A percentile compares a stretch with the other conserved stretches of the same genome.
Conservation (phyloP, 2,113 vertebrate genomes). For the Calypte anna region DNA sequence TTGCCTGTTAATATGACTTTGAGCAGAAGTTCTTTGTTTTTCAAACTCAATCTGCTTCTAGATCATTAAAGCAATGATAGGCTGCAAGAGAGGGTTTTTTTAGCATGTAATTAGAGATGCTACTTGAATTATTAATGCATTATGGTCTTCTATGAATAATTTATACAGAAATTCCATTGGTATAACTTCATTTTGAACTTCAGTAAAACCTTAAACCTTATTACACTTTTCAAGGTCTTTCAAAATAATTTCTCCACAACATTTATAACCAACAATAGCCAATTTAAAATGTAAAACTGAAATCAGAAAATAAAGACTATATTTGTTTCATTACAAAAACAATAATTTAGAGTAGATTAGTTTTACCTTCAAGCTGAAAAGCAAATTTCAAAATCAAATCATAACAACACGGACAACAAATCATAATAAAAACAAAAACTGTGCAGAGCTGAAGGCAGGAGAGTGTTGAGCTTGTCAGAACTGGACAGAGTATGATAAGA, state of each 20-base stretch:
- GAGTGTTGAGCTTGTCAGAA: fast-evolving
- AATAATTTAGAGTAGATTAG: background rate
- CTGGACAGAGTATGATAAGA: background rate
- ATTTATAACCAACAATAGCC: background rate
- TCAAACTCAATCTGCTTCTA: conserved; percentile 5
- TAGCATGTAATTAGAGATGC: conserved; percentile 40
- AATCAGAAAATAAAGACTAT: background rate
- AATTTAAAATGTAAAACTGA: background rate
- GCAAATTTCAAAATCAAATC: background rate
- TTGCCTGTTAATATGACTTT: conserved; percentile 56
- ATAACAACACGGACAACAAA: background rate
- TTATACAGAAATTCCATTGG: conserved; percentile 45
- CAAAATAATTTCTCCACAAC: background rate
- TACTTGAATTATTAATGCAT: conserved; percentile 52
- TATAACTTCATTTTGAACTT: conserved; percentile 55
- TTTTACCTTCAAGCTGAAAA: background rate
- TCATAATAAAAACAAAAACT: background rate
- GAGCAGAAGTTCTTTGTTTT: conserved; percentile 43
- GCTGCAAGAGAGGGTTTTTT: background rate
- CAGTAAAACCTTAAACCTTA: conserved; percentile 30
- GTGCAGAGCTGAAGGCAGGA: fast-evolving
- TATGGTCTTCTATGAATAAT: conserved; percentile 53
- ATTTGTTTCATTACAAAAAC: background rate
- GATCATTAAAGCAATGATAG: conserved; percentile 33
- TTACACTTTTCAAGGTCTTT: conserved; percentile 29